Base-by-base conservation (phyloP, 1,140 invertebrate genomes). In the Temnothorax nylanderi region DNA sequence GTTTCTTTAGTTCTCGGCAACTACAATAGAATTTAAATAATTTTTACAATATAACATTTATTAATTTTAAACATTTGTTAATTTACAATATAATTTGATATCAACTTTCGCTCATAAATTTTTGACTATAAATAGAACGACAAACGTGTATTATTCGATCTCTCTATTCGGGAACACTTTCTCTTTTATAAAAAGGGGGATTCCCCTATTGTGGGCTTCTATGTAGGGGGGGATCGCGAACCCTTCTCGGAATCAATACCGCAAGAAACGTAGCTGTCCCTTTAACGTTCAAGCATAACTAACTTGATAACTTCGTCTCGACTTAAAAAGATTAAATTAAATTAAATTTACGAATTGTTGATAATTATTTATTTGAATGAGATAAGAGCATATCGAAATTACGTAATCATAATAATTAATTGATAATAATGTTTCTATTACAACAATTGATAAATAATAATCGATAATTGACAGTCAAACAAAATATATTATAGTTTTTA, bases 211-310 rank as follows among this genome's bases (percentile, higher is more conserved):
- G 51, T 67, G 0, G 13, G 3, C 8, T 49, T 47, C 21, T 60
- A 86, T 26, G 26, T 26, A 26, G 26, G 26, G 26, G 18, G 85
- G 49, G 37, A 21, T 2, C 32, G 80, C 41, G 62, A 37, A 69
- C 49, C 26, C 77, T 32, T 69, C 37, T 13, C 11, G 8, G 7
- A 69, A 86, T 86, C 85, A 86, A 86, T 86, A 86, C 76, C 37
- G 21, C 37, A 21, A 67, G 62, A 86, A 81, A 81, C n/a, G 26
- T 32, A 44, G 51, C 18, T 82, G 18, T 8, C 26, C 11, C 32
- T 71, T 49, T n/a, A 77, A 32, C 13, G 3, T 7, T 74, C 21
- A 16, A 47, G 13, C 8, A 47, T 16, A 13, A 60, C 44, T 80
- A 16, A 32, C 7, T 54, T n/a, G 21, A 71, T 80, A 1, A 41